Conservation (phyloP, 2,113 vertebrate genomes). For the Ctenomys sociabilis region DNA sequence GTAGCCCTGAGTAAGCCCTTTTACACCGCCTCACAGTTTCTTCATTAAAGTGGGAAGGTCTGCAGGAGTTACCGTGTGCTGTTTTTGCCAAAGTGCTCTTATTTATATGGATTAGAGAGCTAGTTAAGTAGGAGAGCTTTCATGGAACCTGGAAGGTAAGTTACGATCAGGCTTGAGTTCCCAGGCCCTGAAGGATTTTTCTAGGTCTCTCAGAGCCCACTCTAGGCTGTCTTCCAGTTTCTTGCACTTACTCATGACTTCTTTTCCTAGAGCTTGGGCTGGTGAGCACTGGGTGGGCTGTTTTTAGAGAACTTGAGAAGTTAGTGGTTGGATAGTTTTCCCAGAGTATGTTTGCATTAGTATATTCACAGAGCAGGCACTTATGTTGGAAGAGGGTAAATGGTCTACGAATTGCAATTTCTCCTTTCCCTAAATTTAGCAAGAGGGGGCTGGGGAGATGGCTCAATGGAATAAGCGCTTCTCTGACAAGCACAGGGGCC, state of each 20-base stretch:
- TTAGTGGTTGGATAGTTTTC: background rate
- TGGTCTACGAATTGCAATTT: background rate
- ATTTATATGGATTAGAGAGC: conserved; percentile 32
- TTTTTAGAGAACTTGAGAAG: conserved; percentile 25
- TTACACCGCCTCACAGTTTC: background rate
- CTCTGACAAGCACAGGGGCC: too few relatives aligned
- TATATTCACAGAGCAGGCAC: background rate
- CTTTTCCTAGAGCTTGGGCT: background rate
- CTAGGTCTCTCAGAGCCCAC: background rate
- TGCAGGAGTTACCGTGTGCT: background rate
- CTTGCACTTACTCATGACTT: background rate
- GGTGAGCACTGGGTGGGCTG: background rate
- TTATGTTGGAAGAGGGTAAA: background rate
- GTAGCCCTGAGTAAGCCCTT: background rate
- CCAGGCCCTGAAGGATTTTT: background rate
- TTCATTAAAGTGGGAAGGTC: background rate
- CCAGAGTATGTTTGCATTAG: background rate
- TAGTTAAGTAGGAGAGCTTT: background rate
- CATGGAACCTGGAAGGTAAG: background rate
- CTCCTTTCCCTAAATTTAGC: background rate
- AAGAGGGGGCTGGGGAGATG: background rate
- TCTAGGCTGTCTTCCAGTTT: background rate
- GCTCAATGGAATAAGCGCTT: too few relatives aligned
- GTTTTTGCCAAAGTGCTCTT: background rate
- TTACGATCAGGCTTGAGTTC: background rate